phyloP scores from a whole-genome alignment of 2,113 vertebrate species.

The Pachyramphus minor region DNA sequence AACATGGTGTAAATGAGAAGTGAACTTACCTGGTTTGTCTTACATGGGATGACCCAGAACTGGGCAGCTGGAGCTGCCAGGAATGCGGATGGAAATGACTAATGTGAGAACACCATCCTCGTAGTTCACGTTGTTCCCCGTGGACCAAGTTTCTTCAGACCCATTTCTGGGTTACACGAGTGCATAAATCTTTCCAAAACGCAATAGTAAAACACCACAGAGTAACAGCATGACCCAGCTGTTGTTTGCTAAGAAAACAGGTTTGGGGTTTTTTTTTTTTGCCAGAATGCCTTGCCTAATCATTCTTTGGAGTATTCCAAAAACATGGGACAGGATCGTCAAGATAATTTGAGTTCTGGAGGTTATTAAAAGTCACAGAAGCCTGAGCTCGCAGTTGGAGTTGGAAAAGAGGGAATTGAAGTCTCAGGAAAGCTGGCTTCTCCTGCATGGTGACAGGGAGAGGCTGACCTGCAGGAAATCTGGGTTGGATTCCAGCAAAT shows the following conservation, averaged over 20 bases:
- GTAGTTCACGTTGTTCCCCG: background rate
- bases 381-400: background rate
- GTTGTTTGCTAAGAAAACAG: constrained; percentile 29
- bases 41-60: fast-evolving
- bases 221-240: constrained; percentile 9
- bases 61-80: background rate
- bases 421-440: background rate
- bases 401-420: background rate
- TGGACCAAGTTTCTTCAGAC: background rate
- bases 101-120: background rate
- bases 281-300: background rate
- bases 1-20: background rate
- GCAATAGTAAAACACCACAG: background rate
- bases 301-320: background rate
- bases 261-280: fast-evolving
- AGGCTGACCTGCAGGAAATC: background rate
- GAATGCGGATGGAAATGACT: background rate
- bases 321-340: background rate
- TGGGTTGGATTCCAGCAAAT: background rate
- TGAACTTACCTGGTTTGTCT: background rate
- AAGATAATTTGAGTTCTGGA: background rate
- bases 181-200: background rate
- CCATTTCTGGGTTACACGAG: background rate
- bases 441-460: background rate
- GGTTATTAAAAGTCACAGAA: background rate